phyloP scores from a whole-genome alignment of 2,113 vertebrate genomes.

The Cottus gobio region DNA sequence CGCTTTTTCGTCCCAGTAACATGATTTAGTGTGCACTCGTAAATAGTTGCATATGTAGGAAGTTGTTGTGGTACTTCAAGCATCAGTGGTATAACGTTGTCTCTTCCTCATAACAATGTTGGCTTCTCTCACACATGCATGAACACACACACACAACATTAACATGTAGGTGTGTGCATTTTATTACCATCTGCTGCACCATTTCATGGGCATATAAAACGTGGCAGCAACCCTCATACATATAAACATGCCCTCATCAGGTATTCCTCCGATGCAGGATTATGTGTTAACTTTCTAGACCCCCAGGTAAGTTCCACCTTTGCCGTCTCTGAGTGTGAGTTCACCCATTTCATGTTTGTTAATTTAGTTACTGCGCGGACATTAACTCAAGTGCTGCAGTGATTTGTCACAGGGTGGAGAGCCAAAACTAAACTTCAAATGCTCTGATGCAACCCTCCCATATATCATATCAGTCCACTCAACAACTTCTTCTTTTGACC shows the following conservation, averaged over 20 bases:
- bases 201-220: conserved; percentile 73
- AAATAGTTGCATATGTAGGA: conserved; percentile 33
- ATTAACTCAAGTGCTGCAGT: conserved; percentile 54
- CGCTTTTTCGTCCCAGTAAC: conserved; percentile 8
- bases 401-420: conserved; percentile 61
- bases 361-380: conserved; percentile 62
- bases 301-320: conserved; percentile 68
- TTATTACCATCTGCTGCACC: conserved; percentile 77
- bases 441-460: conserved; percentile 28
- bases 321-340: conserved; percentile 38
- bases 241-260: conserved; percentile 78
- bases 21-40: conserved; percentile 34
- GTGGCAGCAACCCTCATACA: conserved; percentile 66
- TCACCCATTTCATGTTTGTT: conserved; percentile 61
- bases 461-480: conserved; percentile 56
- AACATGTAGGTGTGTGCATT: conserved; percentile 63
- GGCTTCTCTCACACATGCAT: conserved; percentile 12
- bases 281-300: conserved; percentile 65
- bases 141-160: conserved; percentile 30
- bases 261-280: conserved; percentile 71
- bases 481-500: conserved; percentile 71
- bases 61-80: conserved; percentile 12
- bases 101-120: conserved; percentile 4
- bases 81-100: neutral
- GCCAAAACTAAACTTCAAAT: conserved; percentile 63